These are phyloP conservation scores for Anastrepha obliqua DNA, from an alignment of 1,140 invertebrate genomes.

Conservation along the genomic window DNA sequence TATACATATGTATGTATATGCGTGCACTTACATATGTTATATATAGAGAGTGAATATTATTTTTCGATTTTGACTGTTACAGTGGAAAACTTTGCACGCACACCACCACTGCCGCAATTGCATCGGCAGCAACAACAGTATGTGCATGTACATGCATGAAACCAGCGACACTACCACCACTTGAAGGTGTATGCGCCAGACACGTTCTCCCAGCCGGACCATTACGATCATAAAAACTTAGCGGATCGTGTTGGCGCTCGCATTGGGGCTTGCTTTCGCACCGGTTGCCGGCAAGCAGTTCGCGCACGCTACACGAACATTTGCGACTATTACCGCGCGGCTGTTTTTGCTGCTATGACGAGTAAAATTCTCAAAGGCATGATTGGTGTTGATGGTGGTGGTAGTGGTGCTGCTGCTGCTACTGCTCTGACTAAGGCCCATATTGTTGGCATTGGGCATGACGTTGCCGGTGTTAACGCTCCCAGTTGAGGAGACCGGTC, in stretches of 20 bases:
- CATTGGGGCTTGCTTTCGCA: background rate
- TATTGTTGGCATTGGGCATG: conserved; percentile 7
- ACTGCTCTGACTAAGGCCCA: background rate
- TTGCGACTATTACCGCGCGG: conserved; percentile 21
- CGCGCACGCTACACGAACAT: conserved; percentile 13
- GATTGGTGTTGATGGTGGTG: background rate
- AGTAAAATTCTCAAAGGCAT: background rate
- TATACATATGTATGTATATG: background rate
- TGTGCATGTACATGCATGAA: background rate
- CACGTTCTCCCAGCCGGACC: background rate
- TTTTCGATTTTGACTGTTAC: background rate
- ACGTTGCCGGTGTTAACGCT: background rate
- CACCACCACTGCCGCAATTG: background rate
- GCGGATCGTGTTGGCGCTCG: conserved; percentile 12
- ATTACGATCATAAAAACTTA: background rate
- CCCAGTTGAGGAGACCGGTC: background rate
- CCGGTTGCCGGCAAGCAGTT: conserved; percentile 26
- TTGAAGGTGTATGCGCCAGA: background rate
- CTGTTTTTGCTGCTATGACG: background rate
- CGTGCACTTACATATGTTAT: background rate
- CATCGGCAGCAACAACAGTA: background rate
- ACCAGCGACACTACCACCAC: conserved; percentile 10
- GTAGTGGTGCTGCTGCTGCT: too few relatives aligned
- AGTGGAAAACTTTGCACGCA: conserved; percentile 29
- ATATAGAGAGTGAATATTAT: too few relatives aligned